Evolutionary conservation across 2,888 invertebrate species (phyloP), one percentile per base, ranked within the genome.

Genomic region (Chrysodeixis includens): DNA sequence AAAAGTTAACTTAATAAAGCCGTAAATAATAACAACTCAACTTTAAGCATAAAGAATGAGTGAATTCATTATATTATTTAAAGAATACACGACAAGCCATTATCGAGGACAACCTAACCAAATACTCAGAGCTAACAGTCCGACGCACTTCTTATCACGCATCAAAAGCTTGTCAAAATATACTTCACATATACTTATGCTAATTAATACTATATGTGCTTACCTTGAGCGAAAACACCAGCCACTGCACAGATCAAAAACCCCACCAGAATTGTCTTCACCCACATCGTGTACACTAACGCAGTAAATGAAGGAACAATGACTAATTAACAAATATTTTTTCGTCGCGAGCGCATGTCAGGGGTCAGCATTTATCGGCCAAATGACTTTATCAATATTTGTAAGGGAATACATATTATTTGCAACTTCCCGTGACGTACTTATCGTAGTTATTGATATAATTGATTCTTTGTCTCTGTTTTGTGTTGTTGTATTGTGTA

Each of bases 321-420:
- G 51, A 74, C 78, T 78, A 74, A 60, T 8, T 12, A 56, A 49
- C 51, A 60, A 59, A 54, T 62, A 44, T 58, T 62, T 58, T 68
- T 78, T 63, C 30, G 30, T 26, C 18, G 62, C 58, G 30, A 16
- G n/a, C 40, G 5, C 20, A 44, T 59, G 74, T 64, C 78, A 78
- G 53, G 69, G 78, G 78, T 74, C 74, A 78, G 0, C 14, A 62
- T 61, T 68, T 71, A 76, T 76, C 72, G 61, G 63, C 64, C 57
- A 61, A 62, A 62, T 53, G 55, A 35, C 59, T 62, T 74, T 74
- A 66, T 77, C 77, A 35, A 20, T 44, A n/a, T 26, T 52, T 71
- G 30, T 58, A 12, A 72, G 30, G 53, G 26, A 54, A 62, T 73
- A 72, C 73, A 77, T 72, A 55, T 51, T 30, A 54, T 52, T 49